Conservation (phyloP, 2,113 vertebrate species). For the Sylvia atricapilla region DNA sequence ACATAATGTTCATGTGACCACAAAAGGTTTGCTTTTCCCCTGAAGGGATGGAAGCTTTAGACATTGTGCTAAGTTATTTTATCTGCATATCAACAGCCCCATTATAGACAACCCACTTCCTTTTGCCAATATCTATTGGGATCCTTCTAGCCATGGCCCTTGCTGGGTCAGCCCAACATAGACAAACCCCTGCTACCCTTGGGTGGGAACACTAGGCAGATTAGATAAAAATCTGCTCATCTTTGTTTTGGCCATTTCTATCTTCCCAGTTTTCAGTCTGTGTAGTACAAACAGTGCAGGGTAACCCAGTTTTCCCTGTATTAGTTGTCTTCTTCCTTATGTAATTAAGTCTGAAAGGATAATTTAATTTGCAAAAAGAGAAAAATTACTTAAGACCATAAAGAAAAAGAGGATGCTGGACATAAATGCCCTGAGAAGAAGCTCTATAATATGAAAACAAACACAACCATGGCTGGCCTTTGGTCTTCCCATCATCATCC, state of each 20-base stretch:
- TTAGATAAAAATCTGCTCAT: background rate
- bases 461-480: background rate
- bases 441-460: background rate
- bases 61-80: background rate
- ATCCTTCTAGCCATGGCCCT: background rate
- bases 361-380: background rate
- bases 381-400: background rate
- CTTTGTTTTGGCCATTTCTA: background rate
- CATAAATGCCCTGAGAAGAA: background rate
- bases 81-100: background rate
- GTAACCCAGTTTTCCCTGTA: background rate
- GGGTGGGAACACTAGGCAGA: background rate
- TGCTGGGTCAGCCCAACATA: background rate
- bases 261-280: background rate
- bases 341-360: background rate
- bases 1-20: background rate
- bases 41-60: background rate
- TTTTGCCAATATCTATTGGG: background rate
- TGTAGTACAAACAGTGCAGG: background rate
- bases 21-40: background rate
- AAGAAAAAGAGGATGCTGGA: background rate
- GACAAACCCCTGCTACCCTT: background rate
- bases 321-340: background rate
- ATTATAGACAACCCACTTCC: background rate
- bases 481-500: accelerated